These are phyloP conservation scores for Piaya cayana DNA, from an alignment of 2,113 vertebrate genomes.

Conservation along the genomic window DNA sequence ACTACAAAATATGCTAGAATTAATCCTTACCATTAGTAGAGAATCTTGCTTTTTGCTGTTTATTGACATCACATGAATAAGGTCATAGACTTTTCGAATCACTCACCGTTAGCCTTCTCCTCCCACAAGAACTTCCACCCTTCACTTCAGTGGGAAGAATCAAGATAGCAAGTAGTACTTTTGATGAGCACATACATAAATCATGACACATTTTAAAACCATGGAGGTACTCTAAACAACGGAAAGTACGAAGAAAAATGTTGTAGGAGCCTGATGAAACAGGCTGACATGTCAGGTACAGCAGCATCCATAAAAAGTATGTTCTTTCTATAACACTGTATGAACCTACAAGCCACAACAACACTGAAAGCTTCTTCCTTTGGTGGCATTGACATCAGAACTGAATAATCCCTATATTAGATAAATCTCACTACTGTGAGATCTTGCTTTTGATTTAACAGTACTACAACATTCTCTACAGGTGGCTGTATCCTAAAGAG, in stretches of 20 bases:
- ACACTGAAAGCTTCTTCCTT: neutral
- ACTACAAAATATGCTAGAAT: neutral
- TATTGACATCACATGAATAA: neutral
- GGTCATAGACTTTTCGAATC: neutral
- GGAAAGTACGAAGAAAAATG: rapidly evolving
- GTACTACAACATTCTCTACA: neutral
- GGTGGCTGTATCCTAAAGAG: neutral
- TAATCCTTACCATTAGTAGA: neutral
- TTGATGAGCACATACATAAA: neutral
- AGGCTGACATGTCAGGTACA: neutral
- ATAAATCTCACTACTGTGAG: neutral
- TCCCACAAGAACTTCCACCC: neutral
- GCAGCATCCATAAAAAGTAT: neutral
- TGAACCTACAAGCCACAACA: neutral
- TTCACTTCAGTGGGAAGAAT: neutral
- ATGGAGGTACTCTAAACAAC: neutral
- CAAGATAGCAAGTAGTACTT: neutral
- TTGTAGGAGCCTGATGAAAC: neutral
- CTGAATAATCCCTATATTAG: neutral
- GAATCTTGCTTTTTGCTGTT: slow-evolving; percentile 1
- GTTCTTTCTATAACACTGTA: neutral
- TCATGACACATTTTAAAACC: neutral
- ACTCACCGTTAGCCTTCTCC: neutral
- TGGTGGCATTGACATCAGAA: neutral
- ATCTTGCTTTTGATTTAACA: neutral